Evolutionary conservation across 2,113 vertebrate genomes (phyloP).

Genomic region (Syngnathus scovelli): DNA sequence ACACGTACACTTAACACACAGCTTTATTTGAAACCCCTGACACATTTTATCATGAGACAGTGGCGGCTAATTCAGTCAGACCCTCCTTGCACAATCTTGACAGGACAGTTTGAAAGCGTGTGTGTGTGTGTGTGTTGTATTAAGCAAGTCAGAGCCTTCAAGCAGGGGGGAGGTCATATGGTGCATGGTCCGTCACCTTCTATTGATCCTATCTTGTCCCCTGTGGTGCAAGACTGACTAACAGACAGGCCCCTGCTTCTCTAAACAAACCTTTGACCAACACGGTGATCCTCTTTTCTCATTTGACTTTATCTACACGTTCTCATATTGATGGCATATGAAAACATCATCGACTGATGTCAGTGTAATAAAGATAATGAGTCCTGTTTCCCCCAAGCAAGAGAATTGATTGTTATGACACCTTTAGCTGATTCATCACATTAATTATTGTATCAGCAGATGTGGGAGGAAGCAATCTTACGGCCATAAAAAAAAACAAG

Average conservation of each 20-base stretch:
- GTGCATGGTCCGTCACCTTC: constrained; percentile 60
- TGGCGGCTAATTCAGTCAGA: constrained; percentile 29
- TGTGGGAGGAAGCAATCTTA: background rate
- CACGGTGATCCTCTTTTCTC: constrained; percentile 6
- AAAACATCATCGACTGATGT: background rate
- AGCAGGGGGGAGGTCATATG: constrained; percentile 44
- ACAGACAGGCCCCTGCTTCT: constrained; percentile 44
- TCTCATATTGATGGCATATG: background rate
- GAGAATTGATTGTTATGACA: background rate
- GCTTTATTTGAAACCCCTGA: constrained; percentile 19
- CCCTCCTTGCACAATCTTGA: constrained; percentile 30
- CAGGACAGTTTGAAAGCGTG: constrained; percentile 17
- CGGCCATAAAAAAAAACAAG: background rate
- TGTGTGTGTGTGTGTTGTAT: constrained; percentile 18
- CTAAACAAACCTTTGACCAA: constrained; percentile 37
- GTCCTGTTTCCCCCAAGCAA: background rate
- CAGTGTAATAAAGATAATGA: background rate
- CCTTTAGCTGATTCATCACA: background rate
- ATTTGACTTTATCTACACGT: background rate
- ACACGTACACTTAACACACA: constrained; percentile 20
- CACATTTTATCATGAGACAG: constrained; percentile 40
- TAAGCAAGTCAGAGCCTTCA: constrained; percentile 13
- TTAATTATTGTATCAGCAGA: background rate
- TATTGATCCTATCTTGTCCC: constrained; percentile 57
- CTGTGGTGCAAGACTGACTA: constrained; percentile 41